A percentile compares a stretch with the other conserved stretches of the same genome.
These are phyloP conservation scores for Rhaphigaster nebulosa DNA, from an alignment of 2,888 invertebrate genomes.

Conservation along the genomic window DNA sequence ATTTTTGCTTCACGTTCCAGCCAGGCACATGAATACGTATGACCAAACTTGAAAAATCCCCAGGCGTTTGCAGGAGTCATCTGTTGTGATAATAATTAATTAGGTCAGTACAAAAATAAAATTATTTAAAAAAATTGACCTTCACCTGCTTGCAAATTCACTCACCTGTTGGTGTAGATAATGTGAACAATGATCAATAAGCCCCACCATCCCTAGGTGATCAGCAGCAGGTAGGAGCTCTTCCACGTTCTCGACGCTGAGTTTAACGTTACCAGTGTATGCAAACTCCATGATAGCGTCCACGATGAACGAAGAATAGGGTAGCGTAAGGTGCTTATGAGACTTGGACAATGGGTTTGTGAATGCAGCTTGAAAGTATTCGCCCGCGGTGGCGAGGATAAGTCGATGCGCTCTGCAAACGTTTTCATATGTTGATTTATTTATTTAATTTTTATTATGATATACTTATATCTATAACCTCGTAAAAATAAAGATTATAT, in stretches of 20 bases:
- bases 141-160: not conserved
- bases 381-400: constrained; percentile 80
- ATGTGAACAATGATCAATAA: constrained; percentile 76
- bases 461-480: not conserved
- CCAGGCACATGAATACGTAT: constrained; percentile 79
- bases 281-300: constrained; percentile 80
- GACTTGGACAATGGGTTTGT: constrained; percentile 70
- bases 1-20: constrained; percentile 73
- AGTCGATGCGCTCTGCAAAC: constrained; percentile 73
- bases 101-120: not conserved
- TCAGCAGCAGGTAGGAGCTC: constrained; percentile 79
- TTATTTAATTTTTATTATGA: not conserved
- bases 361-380: constrained; percentile 81
- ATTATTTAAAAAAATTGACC: not conserved
- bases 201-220: constrained; percentile 80
- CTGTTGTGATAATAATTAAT: constrained; percentile 67
- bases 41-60: constrained; percentile 79
- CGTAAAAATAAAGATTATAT: too few species aligned
- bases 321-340: constrained; percentile 41
- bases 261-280: constrained; percentile 78
- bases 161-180: constrained; percentile 29
- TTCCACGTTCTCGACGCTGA: constrained; percentile 79
- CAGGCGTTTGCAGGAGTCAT: constrained; percentile 79
- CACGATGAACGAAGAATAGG: constrained; percentile 69
- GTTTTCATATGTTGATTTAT: not conserved